Conservation (phyloP, 2,797 vertebrate species). For the Cynodonichthys magdalenae region DNA sequence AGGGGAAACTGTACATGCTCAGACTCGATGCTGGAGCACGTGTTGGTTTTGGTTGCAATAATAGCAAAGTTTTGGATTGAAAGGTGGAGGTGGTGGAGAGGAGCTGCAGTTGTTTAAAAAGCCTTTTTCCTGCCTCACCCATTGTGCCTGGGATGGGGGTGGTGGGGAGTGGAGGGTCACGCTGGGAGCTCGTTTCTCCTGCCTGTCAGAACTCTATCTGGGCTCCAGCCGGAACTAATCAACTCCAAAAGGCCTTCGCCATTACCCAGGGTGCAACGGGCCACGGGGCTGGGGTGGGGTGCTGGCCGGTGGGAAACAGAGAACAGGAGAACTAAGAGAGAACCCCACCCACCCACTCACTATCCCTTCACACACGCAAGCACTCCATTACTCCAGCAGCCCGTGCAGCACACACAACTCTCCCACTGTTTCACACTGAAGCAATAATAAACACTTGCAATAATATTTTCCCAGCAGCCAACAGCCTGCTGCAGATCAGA, state of each 20-base stretch:
- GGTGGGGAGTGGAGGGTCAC: slow-evolving; percentile 66
- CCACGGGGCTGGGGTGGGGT: slow-evolving; percentile 57
- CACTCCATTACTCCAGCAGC: slow-evolving; percentile 59
- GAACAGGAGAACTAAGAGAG: slow-evolving; percentile 57
- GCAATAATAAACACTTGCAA: slow-evolving; percentile 89
- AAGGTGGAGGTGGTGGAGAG: slow-evolving; percentile 48
- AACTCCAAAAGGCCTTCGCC: slow-evolving; percentile 92
- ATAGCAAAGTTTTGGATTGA: slow-evolving; percentile 35
- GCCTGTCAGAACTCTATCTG: slow-evolving; percentile 98
- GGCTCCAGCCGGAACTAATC: slow-evolving; percentile 99
- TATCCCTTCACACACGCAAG: slow-evolving; percentile 43
- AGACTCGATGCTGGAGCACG: slow-evolving; percentile 13
- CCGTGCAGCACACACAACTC: slow-evolving; percentile 78
- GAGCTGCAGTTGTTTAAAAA: slow-evolving; percentile 82
- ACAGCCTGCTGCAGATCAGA: slow-evolving; percentile 83
- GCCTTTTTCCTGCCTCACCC: slow-evolving; percentile 76
- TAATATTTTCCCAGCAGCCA: slow-evolving; percentile 88
- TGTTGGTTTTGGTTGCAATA: slow-evolving; percentile 49
- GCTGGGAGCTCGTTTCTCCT: slow-evolving; percentile 88
- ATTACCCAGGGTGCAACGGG: slow-evolving; percentile 89
- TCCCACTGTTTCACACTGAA: slow-evolving; percentile 84
- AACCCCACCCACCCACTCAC: slow-evolving; percentile 21
- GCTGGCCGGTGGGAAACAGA: slow-evolving; percentile 80
- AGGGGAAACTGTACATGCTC: background rate
- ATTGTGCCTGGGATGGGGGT: slow-evolving; percentile 79